Base-by-base conservation (phyloP, 2,888 invertebrate genomes). In the Xylota sylvarum region DNA sequence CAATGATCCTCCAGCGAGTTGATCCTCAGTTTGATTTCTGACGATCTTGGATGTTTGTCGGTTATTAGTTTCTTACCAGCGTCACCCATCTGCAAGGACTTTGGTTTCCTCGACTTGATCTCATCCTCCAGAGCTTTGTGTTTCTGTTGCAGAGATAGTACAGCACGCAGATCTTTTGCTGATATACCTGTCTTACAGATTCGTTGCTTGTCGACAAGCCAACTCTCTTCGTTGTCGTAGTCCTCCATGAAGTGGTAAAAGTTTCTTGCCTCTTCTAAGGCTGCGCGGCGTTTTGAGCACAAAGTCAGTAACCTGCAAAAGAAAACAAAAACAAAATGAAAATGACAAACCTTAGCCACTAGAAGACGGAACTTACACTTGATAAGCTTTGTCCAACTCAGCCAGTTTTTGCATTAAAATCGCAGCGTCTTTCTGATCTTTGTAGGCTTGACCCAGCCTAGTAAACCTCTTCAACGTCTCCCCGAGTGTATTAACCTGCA, bases 201-300 rank as follows among this genome's bases (percentile, higher is more conserved):
- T 5, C 97, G 94, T 91, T 98, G 97, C 91, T 98, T 98, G 91
- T 99, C 99, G 0, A 97, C 95, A 72, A 99, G 94, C 99, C 99
- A 99, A 0, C 97, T 96, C 93, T 99, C 98, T 92, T 99, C 99
- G 90, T 99, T 99, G 89, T 99, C 99, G 89, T 98, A 97, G 91
- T 99, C 99, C 92, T 98, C 98, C 78, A 98, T 93, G 93, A 99
- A 98, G 93, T 98, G 98, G 93, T 97, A 98, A 90, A 98, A 97
- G 90, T 97, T 97, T 80, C 98, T 94, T 0, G 98, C 98, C 90
- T 98, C 98, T 92, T 99, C 98, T 12, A 99, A 93, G 12, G 97
- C 94, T 0, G 95, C 96, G 87, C 97, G 96, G 6, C 98, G 95
- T 89, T 95, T 95, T 72, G 91, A 90, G 40, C 92, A 92, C 0